These are phyloP conservation scores for Agelastica alni DNA, from an alignment of 2,888 invertebrate species.

Conservation along the genomic window DNA sequence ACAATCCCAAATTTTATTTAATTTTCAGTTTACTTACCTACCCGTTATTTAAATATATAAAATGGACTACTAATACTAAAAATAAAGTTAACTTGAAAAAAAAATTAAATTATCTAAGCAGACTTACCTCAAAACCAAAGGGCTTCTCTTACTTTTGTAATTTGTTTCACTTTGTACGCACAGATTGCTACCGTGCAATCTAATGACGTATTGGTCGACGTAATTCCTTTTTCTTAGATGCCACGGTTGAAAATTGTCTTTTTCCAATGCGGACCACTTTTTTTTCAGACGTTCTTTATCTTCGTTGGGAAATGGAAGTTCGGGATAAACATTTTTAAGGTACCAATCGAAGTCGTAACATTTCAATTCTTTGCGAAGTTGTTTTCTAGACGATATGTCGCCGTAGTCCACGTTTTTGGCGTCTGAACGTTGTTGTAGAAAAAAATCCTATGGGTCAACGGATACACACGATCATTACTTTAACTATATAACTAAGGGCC, in stretches of 20 bases:
- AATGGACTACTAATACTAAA: no score
- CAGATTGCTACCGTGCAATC: conserved; percentile 68
- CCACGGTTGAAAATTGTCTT: conserved; percentile 78
- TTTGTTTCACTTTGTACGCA: conserved; percentile 82
- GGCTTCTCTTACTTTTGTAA: conserved; percentile 71
- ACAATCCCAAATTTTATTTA: no score
- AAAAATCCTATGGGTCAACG: conserved; percentile 81
- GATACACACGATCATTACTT: no score
- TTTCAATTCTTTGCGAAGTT: conserved; percentile 71
- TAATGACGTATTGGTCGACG: conserved; percentile 71
- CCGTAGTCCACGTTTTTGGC: conserved; percentile 70
- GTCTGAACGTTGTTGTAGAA: conserved; percentile 69
- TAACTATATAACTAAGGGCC: no score
- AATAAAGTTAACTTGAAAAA: no score
- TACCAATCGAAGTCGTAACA: conserved; percentile 90
- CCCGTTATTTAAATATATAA: no score
- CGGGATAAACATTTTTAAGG: conserved; percentile 81
- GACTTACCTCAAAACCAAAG: conserved; percentile 26
- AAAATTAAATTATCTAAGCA: no score
- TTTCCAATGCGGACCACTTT: conserved; percentile 66
- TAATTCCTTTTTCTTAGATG: conserved; percentile 80
- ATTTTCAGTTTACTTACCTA: no score
- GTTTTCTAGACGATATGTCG: conserved; percentile 75
- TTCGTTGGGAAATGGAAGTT: conserved; percentile 70
- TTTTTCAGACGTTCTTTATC: conserved; percentile 61